Conservation (phyloP, 2,888 invertebrate species). For the Chrysopilus asiliformis region DNA sequence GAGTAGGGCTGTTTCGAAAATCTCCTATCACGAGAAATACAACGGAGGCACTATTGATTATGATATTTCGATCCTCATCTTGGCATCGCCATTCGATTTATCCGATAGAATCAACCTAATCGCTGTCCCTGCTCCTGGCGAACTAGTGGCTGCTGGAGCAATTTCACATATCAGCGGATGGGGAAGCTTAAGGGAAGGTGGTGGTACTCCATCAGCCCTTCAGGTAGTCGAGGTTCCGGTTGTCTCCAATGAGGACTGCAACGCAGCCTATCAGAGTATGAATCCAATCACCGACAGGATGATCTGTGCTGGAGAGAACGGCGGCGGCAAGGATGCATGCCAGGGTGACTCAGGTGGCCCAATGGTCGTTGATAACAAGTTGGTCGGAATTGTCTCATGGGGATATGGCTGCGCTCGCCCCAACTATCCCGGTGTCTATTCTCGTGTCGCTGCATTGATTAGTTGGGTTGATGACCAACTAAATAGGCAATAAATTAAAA, state of each 20-base stretch:
- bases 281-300: slow-evolving; percentile 20
- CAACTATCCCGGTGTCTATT: slow-evolving; percentile 25
- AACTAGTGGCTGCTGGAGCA: slow-evolving; percentile 7
- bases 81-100: slow-evolving; percentile 35
- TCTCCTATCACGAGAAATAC: slow-evolving; percentile 37
- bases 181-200: slow-evolving; percentile 18
- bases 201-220: slow-evolving; percentile 17
- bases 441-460: slow-evolving; percentile 7
- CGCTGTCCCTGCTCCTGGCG: slow-evolving; percentile 26
- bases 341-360: no score
- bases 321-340: slow-evolving; percentile 23
- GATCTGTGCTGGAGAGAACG: slow-evolving; percentile 25
- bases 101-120: slow-evolving; percentile 31
- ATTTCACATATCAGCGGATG: slow-evolving; percentile 11
- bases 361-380: slow-evolving; percentile 20
- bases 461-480: slow-evolving; percentile 2
- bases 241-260: slow-evolving; percentile 33
- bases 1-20: slow-evolving; percentile 33
- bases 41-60: slow-evolving; percentile 37
- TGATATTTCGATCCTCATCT: slow-evolving; percentile 44
- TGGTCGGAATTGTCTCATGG: slow-evolving; percentile 26
- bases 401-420: no score
- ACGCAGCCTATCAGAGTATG: slow-evolving; percentile 28
- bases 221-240: slow-evolving; percentile 38
- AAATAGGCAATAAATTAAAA: no score